Evolutionary conservation across 2,888 invertebrate genomes (phyloP).

Genomic region (Leistus spinibarbis): DNA sequence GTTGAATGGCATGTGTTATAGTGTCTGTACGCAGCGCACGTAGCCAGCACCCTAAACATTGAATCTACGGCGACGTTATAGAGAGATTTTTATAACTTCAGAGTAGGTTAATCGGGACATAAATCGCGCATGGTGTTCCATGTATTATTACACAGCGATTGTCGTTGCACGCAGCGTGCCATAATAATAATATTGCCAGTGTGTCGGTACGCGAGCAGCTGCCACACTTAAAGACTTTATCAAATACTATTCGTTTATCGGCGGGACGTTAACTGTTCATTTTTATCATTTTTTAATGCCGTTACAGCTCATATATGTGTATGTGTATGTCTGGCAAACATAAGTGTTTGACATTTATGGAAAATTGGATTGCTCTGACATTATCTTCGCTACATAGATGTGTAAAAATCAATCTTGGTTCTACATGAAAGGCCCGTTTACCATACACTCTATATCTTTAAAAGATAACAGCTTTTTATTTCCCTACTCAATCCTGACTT

Average conservation of each 20-base stretch:
- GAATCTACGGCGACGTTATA: constrained; percentile 32
- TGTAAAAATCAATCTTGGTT: not conserved
- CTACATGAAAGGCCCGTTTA: not conserved
- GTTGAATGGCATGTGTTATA: not conserved
- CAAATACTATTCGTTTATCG: constrained; percentile 35
- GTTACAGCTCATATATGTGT: constrained; percentile 26
- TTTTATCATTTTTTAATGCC: constrained; percentile 36
- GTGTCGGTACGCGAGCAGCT: constrained; percentile 4
- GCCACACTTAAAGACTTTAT: constrained; percentile 28
- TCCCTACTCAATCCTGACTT: not conserved
- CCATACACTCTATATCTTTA: not conserved
- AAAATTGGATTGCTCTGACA: constrained; percentile 33
- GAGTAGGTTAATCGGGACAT: constrained; percentile 40
- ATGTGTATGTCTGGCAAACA: constrained; percentile 19
- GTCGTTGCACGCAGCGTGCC: not conserved
- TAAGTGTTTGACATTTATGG: constrained; percentile 36
- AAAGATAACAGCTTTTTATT: not conserved
- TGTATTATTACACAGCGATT: constrained; percentile 34
- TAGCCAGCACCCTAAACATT: constrained; percentile 32
- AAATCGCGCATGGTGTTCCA: constrained; percentile 34
- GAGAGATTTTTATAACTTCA: constrained; percentile 41
- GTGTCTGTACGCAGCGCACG: constrained; percentile 18
- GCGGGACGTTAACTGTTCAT: constrained; percentile 27
- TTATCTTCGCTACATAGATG: constrained; percentile 4
- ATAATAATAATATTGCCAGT: constrained; percentile 1